A percentile compares a stretch with the other conserved stretches of the same genome.
phyloP scores from a whole-genome alignment of 2,888 invertebrate genomes.

The Mythimna lalbum region DNA sequence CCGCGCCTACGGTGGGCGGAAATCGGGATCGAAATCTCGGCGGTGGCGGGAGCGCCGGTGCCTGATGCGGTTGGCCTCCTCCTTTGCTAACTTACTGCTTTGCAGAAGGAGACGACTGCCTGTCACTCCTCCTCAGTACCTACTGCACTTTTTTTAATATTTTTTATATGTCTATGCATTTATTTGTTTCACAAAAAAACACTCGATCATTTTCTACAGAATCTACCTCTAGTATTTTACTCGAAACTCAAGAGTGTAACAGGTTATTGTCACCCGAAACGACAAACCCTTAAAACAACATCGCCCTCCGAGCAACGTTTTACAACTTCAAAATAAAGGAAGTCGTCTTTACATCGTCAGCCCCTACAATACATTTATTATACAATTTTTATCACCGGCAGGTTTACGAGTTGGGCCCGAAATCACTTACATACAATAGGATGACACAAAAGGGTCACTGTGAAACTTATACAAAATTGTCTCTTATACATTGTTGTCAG shows the following conservation, averaged over 20 bases:
- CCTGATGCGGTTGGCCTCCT: no score
- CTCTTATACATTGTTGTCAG: background rate
- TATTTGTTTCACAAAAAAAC: no score
- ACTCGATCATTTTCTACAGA: background rate
- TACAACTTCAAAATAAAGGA: conserved; percentile 49
- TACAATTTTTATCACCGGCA: conserved; percentile 47
- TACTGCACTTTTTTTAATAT: no score
- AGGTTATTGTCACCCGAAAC: conserved; percentile 3
- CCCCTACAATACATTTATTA: conserved; percentile 55
- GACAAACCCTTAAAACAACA: conserved; percentile 14
- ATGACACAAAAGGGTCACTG: conserved; percentile 13
- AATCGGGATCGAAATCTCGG: no score
- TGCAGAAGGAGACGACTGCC: no score
- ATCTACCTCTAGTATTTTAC: no score
- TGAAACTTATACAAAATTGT: background rate
- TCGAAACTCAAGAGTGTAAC: conserved; percentile 13
- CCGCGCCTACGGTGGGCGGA: no score
- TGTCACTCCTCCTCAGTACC: no score
- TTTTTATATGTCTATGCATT: no score
- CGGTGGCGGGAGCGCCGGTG: no score
- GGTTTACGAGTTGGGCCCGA: conserved; percentile 21
- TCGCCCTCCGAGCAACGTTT: conserved; percentile 29
- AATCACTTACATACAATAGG: background rate
- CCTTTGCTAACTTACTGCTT: no score
- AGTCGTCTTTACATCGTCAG: conserved; percentile 34